These are phyloP conservation scores for Hecatera dysodea DNA, from an alignment of 2,888 invertebrate species.

Conservation along the genomic window DNA sequence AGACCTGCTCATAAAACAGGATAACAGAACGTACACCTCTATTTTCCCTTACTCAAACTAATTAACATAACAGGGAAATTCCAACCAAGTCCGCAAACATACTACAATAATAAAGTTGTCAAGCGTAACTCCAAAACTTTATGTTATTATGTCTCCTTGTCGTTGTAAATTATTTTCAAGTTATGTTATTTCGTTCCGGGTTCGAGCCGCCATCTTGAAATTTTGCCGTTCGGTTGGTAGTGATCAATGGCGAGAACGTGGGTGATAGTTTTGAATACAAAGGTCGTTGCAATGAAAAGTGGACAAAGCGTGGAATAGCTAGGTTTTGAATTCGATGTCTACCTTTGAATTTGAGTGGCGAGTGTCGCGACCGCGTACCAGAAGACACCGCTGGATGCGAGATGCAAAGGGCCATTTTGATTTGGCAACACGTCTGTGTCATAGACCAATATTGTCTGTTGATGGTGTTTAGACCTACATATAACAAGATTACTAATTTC, in stretches of 20 bases:
- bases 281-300: constrained; percentile 13
- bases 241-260: constrained; percentile 34
- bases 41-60: constrained; percentile 58
- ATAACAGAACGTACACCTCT: constrained; percentile 35
- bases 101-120: constrained; percentile 60
- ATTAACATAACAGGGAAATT: constrained; percentile 66
- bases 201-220: constrained; percentile 51
- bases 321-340: not conserved
- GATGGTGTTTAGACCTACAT: no score
- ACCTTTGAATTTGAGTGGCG: not conserved
- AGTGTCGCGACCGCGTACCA: no score
- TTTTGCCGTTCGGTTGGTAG: constrained; percentile 21
- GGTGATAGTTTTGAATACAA: constrained; percentile 18
- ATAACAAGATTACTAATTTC: no score
- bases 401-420: no score
- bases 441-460: no score
- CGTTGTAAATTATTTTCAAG: constrained; percentile 62
- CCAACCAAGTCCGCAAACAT: constrained; percentile 44
- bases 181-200: constrained; percentile 59
- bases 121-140: constrained; percentile 58
- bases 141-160: constrained; percentile 62
- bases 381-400: no score
- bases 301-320: not conserved
- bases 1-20: constrained; percentile 42
- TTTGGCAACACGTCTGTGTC: no score